Base-by-base conservation (phyloP, 2,797 vertebrate genomes). In the Cetoscarus ocellatus region DNA sequence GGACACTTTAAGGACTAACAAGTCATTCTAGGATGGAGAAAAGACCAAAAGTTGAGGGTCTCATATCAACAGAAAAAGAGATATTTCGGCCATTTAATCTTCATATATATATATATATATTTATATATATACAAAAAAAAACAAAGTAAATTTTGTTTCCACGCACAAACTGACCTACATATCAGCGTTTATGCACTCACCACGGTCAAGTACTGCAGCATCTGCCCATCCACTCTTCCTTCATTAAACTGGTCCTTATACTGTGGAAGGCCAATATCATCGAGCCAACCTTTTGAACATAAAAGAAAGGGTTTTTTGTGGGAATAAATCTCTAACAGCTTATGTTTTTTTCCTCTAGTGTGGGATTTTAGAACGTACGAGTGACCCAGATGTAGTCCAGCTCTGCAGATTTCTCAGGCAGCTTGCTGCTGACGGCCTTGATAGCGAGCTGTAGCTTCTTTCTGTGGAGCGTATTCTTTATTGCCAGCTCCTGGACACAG, bases 241-340 rank as follows among this genome's bases (percentile, higher is more conserved):
- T 99, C 97, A 15, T 95, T 96, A 77, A 99, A 99, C 79, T 99
- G 98, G 88, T 98, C 97, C 90, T 99, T 99, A 90, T 99, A 99
- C 67, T 99, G 98, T 34, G 98, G 98, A 54, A 99, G 94, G n/a
- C 98, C 98, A 10, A 99, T 98, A 74, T 99, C 98, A 70, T 99
- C 98, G 0, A 99, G 95, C 98, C 98, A 99, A 13, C 98, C 98
- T 98, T n/a, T 52, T 14, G 52, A 77, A 72, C 12, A 61, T 56
- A 18, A n/a, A 35, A 44, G 2, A 54, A 36, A 8, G 2, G 14
- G 15, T 38, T 56, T 40, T 3, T 42, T 2, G 0, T 19, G 7
- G 3, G 34, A 6, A 27, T 11, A 3, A 49, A 0, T 5, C 7
- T 40, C 10, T 42, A 7, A 10, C 34, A 6, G 12, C 4, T 10